Conservation (phyloP, 1,140 invertebrate genomes). For the Pinna nobilis region DNA sequence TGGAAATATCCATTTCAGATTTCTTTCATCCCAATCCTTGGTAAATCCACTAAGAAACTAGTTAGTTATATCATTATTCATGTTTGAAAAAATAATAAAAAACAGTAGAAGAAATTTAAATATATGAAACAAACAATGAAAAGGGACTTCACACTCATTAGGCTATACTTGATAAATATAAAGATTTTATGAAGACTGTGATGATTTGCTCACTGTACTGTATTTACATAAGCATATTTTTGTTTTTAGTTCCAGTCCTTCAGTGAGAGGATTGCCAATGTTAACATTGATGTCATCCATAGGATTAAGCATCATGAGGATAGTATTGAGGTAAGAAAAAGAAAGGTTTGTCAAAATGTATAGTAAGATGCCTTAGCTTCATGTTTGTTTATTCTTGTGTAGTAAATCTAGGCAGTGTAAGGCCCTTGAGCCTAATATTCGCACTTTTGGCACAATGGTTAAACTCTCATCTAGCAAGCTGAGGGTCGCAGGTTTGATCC, state of each 20-base stretch:
- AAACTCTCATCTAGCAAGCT: no score
- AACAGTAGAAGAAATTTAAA: neutral
- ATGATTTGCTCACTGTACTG: slow-evolving; percentile 40
- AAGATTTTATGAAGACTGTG: slow-evolving; percentile 35
- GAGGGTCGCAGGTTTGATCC: no score
- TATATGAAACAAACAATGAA: neutral
- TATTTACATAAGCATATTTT: slow-evolving; percentile 31
- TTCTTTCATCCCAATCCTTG: neutral
- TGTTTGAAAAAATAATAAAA: neutral
- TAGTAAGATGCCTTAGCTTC: neutral
- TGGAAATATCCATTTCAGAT: neutral
- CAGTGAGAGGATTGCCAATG: slow-evolving; percentile 86
- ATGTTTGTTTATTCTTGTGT: neutral
- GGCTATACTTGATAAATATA: slow-evolving; percentile 37
- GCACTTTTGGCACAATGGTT: neutral
- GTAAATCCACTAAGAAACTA: neutral
- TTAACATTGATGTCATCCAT: slow-evolving; percentile 88
- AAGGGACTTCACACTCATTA: neutral
- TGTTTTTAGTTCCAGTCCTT: slow-evolving; percentile 88
- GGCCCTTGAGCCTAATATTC: no score
- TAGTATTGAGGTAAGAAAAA: slow-evolving; percentile 77
- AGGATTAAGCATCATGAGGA: slow-evolving; percentile 79
- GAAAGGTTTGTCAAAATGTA: neutral
- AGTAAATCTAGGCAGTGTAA: no score
- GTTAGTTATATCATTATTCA: neutral